Base-by-base conservation (phyloP, 1,140 invertebrate species). In the Brachionus koreanus region DNA sequence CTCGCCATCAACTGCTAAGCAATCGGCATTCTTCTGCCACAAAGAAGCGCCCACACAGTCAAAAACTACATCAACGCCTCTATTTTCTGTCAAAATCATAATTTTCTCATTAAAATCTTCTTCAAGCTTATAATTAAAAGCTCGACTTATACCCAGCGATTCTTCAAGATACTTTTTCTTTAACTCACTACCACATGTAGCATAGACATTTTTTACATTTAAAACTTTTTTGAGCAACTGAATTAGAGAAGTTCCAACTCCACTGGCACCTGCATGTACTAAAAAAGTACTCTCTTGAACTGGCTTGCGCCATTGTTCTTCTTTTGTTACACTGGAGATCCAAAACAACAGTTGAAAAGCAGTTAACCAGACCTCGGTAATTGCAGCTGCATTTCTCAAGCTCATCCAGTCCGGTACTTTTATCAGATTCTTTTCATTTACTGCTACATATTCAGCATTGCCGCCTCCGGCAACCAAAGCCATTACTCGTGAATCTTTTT, bases 341-440 rank as follows among this genome's bases (percentile, higher is more conserved):
- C 84, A 83, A 74, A 86, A 85, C 4, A 88, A 83, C 0, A 88
- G 84, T 72, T 88, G 87, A 83, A 85, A 89, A n/a, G 88, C 87
- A 33, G 88, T 89, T 1, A 89, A 82, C 87, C 87, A 89, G 4
- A 86, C 87, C 84, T 89, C 88, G 4, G 88, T 87, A 75, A 89
- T 87, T 9, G 86, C 87, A 49, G 86, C 87, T 12, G 87, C 88
- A 76, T 84, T 83, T 16, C 82, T 79, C 39, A 87, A 84, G n/a
- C 83, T 83, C 83, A 88, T 82, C 10, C 43, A 42, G 3, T 83
- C 43, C 13, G 87, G 87, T 12, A 89, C 65, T 29, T 83, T 83
- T 81, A 88, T 86, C n/a, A 88, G 37, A 23, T 85, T 84, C 19
- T 86, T 85, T 77, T 86, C 86, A 46, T 85, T 85, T 10, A 84